A percentile compares a stretch with the other conserved stretches of the same genome.
Conservation (phyloP, 2,888 invertebrate species). For the Euplexia lucipara region DNA sequence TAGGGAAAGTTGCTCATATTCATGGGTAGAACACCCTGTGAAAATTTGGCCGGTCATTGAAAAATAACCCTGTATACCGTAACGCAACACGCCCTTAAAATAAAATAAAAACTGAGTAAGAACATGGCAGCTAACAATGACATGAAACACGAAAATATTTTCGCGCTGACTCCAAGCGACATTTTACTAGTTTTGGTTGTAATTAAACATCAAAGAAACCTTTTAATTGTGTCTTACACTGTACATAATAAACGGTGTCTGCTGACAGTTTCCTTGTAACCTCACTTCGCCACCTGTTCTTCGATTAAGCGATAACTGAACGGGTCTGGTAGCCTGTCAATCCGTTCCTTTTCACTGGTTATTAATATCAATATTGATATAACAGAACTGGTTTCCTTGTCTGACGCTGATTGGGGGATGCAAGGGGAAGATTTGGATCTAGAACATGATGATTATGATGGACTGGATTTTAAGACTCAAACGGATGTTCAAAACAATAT, state of each 20-base stretch:
- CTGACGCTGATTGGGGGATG: slow-evolving; percentile 59
- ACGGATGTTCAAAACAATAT: slow-evolving; percentile 20
- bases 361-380: slow-evolving; percentile 59
- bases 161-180: too few relatives aligned
- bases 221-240: background rate
- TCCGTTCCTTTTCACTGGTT: slow-evolving; percentile 46
- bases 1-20: too few relatives aligned
- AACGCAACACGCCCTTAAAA: too few relatives aligned
- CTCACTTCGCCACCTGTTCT: slow-evolving; percentile 48
- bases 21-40: too few relatives aligned
- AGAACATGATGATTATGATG: slow-evolving; percentile 20
- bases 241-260: slow-evolving; percentile 12
- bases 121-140: background rate
- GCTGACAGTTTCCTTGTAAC: slow-evolving; percentile 42
- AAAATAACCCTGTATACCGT: too few relatives aligned
- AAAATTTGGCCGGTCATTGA: too few relatives aligned
- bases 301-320: slow-evolving; percentile 57
- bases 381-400: slow-evolving; percentile 47
- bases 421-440: slow-evolving; percentile 43
- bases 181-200: background rate
- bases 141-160: too few relatives aligned
- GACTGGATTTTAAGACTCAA: slow-evolving; percentile 2
- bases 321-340: slow-evolving; percentile 51
- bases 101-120: background rate
- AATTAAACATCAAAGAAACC: background rate